Base-by-base conservation (phyloP, 2,888 invertebrate genomes). In the Lochmaea crataegi region DNA sequence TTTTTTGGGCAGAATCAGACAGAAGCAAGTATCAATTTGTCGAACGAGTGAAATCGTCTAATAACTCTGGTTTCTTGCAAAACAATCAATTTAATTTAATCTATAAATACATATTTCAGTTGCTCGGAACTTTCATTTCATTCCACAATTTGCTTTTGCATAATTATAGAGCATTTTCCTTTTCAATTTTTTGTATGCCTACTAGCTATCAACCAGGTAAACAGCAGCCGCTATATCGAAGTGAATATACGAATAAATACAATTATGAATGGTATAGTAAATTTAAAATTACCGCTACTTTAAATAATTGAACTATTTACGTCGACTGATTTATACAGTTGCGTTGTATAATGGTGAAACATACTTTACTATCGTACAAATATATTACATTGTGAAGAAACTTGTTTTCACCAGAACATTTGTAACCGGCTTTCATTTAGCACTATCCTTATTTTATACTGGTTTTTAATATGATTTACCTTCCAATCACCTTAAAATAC, bases 71-170 rank as follows among this genome's bases (percentile, higher is more conserved):
- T 51, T n/a, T n/a, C 51, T 51, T 51, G 51, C n/a, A 51, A 51
- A 51, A 51, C 51, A 51, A n/a, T 51, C 51, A 51, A 51, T 51
- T 51, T n/a, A 2, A 51, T 12, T 7, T n/a, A n/a, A 51, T 51
- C 51, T n/a, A 51, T 51, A 51, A 51, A 5, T 51, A 51, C 51
- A n/a, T 51, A 51, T 51, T 51, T 51, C 51, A 14, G 51, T 16
- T 14, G n/a, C n/a, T 51, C n/a, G n/a, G 51, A 51, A 51, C 51
- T 51, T n/a, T 51, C 51, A 51, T n/a, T 51, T n/a, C 51, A 51
- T n/a, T 51, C 57, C 14, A 57, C 26, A 26, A 57, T 57, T 57
- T 57, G 26, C 11, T 57, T 57, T 57, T 57, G 57, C 57, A 57
- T 57, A 57, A 57, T 57, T 18, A 56, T 18, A 18, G 18, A 18